Conservation (phyloP, 2,797 vertebrate genomes). For the Takifugu rubripes region DNA sequence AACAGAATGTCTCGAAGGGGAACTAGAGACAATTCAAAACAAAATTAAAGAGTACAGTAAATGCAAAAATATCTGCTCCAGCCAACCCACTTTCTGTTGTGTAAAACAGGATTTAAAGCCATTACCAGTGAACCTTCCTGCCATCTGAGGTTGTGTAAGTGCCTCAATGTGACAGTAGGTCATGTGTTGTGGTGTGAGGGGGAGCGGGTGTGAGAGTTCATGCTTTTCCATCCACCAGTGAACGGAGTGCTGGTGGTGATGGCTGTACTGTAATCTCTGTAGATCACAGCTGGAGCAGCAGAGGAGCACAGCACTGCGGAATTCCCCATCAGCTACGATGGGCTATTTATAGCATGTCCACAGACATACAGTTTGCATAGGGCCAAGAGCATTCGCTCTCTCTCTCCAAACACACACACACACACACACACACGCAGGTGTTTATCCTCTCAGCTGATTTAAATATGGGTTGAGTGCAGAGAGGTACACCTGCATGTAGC, state of each 20-base stretch:
- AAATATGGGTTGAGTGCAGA: conserved; percentile 9
- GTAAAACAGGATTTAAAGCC: conserved; percentile 36
- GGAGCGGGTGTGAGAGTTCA: neutral
- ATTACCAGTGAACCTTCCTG: conserved; percentile 21
- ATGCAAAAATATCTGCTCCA: neutral
- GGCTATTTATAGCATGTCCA: conserved; percentile 67
- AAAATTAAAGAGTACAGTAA: neutral
- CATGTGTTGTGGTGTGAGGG: conserved; percentile 20
- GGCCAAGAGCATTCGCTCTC: conserved; percentile 27
- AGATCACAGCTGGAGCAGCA: conserved; percentile 62
- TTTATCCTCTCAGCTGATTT: no score
- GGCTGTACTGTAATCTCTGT: conserved; percentile 49
- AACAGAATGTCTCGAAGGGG: no score
- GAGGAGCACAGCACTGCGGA: conserved; percentile 66
- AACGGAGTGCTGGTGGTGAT: conserved; percentile 37
- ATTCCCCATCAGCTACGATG: conserved; percentile 68
- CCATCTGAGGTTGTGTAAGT: conserved; percentile 39
- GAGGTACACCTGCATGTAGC: conserved; percentile 24
- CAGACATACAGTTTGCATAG: conserved; percentile 52
- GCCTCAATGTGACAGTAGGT: conserved; percentile 43
- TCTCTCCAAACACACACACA: conserved; percentile 9
- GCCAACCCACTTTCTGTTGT: conserved; percentile 35
- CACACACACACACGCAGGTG: conserved; percentile 16
- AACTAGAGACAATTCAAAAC: no score
- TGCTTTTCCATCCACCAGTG: conserved; percentile 32